Conservation (phyloP, 2,888 invertebrate genomes). For the Xylocampa areola region DNA sequence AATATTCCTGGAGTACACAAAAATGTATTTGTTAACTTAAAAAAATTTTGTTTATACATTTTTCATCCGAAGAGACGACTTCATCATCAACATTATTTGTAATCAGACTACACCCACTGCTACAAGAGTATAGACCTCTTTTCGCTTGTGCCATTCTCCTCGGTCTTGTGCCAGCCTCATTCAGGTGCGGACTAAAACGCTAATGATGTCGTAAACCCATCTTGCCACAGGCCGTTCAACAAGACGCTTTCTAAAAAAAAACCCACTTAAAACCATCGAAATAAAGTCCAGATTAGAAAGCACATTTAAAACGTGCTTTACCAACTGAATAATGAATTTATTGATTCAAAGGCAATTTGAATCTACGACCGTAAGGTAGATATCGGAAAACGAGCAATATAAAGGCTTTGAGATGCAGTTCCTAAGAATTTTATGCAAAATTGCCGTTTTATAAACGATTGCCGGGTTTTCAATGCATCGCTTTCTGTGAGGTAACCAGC, state of each 20-base stretch:
- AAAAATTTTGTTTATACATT: no score
- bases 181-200: no score
- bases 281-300: slow-evolving; percentile 21
- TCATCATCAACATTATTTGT: no score
- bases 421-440: slow-evolving; percentile 69
- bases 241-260: no score
- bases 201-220: neutral
- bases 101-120: no score
- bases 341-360: slow-evolving; percentile 56
- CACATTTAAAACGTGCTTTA: slow-evolving; percentile 37
- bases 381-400: slow-evolving; percentile 65
- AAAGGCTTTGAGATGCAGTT: slow-evolving; percentile 67
- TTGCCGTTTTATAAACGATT: slow-evolving; percentile 70
- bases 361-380: slow-evolving; percentile 58
- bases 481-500: slow-evolving; percentile 46
- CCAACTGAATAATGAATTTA: slow-evolving; percentile 43
- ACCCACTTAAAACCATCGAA: neutral
- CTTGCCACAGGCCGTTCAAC: no score
- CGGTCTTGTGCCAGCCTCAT: no score
- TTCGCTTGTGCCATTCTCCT: no score
- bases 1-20: no score
- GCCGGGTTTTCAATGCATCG: slow-evolving; percentile 58
- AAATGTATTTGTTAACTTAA: no score
- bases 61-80: no score
- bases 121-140: no score